A percentile compares a stretch with the other conserved stretches of the same genome.
phyloP scores from a whole-genome alignment of 2,888 invertebrate species.

The Pollenia angustigena region DNA sequence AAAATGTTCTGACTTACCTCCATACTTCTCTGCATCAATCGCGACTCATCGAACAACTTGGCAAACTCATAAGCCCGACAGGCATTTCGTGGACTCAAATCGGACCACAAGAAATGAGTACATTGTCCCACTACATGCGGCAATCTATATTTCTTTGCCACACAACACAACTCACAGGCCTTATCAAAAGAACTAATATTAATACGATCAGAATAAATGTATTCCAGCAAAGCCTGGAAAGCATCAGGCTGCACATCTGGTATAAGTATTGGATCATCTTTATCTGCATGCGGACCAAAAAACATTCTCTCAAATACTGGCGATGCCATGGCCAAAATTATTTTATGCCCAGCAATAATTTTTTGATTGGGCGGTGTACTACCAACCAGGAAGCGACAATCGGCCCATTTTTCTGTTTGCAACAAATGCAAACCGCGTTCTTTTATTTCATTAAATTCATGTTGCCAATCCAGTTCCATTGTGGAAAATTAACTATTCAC shows the following conservation, averaged over 20 bases:
- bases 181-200: constrained; percentile 92
- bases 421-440: constrained; percentile 90
- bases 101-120: constrained; percentile 91
- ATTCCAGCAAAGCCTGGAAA: constrained; percentile 92
- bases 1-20: constrained; percentile 84
- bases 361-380: constrained; percentile 89
- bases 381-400: constrained; percentile 93
- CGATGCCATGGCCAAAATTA: constrained; percentile 93
- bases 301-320: constrained; percentile 96
- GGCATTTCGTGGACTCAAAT: constrained; percentile 88
- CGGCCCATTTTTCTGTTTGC: constrained; percentile 92
- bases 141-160: constrained; percentile 94
- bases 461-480: constrained; percentile 89
- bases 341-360: constrained; percentile 90
- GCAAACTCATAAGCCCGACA: constrained; percentile 94
- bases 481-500: neutral
- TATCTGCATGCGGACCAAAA: constrained; percentile 92
- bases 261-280: constrained; percentile 90
- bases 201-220: constrained; percentile 93
- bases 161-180: constrained; percentile 94
- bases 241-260: constrained; percentile 94
- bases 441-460: constrained; percentile 86
- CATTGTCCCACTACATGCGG: constrained; percentile 93
- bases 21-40: constrained; percentile 92
- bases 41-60: constrained; percentile 92